Evolutionary conservation across 1,140 invertebrate species (phyloP).

Genomic region (Bombus impatiens): DNA sequence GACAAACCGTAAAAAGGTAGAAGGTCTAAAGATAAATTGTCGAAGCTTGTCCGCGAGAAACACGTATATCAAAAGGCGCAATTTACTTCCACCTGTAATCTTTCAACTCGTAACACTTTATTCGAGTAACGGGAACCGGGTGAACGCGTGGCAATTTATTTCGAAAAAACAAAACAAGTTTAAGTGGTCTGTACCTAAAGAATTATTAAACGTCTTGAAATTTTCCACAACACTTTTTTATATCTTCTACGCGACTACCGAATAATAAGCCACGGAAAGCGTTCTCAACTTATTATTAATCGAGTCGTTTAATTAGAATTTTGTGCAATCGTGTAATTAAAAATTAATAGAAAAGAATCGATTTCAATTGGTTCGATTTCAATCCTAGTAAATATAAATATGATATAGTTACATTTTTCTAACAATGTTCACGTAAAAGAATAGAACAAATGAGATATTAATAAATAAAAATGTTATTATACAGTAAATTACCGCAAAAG

Average conservation of each 20-base stretch:
- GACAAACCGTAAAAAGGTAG: conserved; percentile 12
- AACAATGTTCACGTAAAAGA: too few species aligned
- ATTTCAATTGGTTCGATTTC: too few species aligned
- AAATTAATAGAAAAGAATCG: too few species aligned
- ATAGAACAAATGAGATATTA: too few species aligned
- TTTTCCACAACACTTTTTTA: not conserved
- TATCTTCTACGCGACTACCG: not conserved
- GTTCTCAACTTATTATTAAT: too few species aligned
- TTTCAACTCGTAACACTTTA: conserved; percentile 31
- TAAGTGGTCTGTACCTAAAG: not conserved
- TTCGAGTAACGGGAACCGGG: not conserved
- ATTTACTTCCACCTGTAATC: conserved; percentile 37
- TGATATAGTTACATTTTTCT: too few species aligned
- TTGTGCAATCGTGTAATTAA: too few species aligned
- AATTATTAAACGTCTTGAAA: not conserved
- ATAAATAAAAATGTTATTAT: too few species aligned
- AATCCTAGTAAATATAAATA: too few species aligned
- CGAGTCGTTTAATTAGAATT: too few species aligned
- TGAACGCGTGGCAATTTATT: conserved; percentile 6
- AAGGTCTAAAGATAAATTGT: conserved; percentile 20
- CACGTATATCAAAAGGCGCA: conserved; percentile 30
- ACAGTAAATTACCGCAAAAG: too few species aligned
- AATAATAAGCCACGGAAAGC: too few species aligned
- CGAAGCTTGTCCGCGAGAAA: conserved; percentile 18
- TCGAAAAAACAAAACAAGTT: not conserved